Base-by-base conservation (phyloP, 2,797 vertebrate genomes). In the Hephaestus fuliginosus region DNA sequence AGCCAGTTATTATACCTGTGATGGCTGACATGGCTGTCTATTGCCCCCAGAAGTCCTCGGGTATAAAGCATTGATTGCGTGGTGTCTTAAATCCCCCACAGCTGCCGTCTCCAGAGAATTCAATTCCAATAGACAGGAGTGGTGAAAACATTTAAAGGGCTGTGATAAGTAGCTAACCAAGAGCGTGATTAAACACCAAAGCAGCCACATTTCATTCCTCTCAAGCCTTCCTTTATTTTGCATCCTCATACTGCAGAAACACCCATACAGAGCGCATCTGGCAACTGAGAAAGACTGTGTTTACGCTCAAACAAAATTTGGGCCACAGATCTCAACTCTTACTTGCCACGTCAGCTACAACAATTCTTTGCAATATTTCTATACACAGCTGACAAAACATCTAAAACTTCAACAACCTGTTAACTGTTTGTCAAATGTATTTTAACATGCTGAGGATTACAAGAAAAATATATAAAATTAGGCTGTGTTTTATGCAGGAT, bases 51-150 rank as follows among this genome's bases (percentile, higher is more conserved):
- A 71, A 36, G 64, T 72, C 33, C 22, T 53, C 53, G 60, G 70
- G 51, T 55, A 55, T 28, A 57, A 74, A 78, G 56, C 80, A 91
- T 87, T 85, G 91, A 91, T 84, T 52, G 7, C 52, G 51, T 43
- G 22, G 36, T 46, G 33, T 57, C 52, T 46, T 30, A 64, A 85
- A 76, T 61, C 69, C 80, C 70, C 15, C 41, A 41, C 57, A 46
- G 79, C 65, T 44, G 48, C 55, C 3, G 76, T 70, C 52, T 71
- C 22, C 0, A 62, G 48, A 75, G 69, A 82, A 68, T 71, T 75
- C 18, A 0, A 76, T 86, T 49, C 51, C 82, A 75, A 48, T 58
- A 56, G 63, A 76, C 56, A 57, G 65, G 25, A 82, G 81, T 17
- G 69, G 0, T 52, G 22, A 76, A 84, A 81, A 81, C 52, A 41